Evolutionary conservation across 2,888 invertebrate species (phyloP).

Genomic region (Euproctis similis): DNA sequence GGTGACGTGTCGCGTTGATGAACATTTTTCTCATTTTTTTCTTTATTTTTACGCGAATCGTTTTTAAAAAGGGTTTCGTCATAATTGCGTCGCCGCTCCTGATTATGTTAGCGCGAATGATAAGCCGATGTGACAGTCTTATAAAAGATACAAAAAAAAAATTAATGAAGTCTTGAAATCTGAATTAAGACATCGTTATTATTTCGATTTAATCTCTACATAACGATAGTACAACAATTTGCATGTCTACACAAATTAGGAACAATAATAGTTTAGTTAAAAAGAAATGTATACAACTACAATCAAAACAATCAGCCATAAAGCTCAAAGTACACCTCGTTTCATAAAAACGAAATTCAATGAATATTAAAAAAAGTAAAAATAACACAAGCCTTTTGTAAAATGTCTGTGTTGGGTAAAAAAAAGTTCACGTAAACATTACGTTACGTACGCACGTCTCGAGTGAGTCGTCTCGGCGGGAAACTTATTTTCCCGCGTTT

Average conservation of each 20-base stretch:
- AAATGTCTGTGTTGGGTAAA: slow-evolving; percentile 7
- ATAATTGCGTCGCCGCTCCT: slow-evolving; percentile 68
- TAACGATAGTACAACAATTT: no score
- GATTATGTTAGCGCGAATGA: slow-evolving; percentile 62
- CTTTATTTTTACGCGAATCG: slow-evolving; percentile 73
- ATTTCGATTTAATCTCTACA: no score
- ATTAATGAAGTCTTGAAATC: no score
- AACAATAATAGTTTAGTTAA: no score
- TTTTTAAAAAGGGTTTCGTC: slow-evolving; percentile 75
- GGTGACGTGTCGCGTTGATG: slow-evolving; percentile 74
- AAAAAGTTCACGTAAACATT: slow-evolving; percentile 52
- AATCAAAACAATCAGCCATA: no score
- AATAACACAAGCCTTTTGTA: slow-evolving; percentile 19
- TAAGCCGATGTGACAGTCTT: slow-evolving; percentile 37
- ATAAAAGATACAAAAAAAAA: no score
- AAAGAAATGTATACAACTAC: no score
- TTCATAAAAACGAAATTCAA: slow-evolving; percentile 14
- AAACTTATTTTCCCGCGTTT: slow-evolving; percentile 72
- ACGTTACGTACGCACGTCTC: slow-evolving; percentile 65
- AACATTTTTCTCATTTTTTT: slow-evolving; percentile 75
- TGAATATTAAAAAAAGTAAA: slow-evolving; percentile 18
- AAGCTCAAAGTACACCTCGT: no score
- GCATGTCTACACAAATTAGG: no score
- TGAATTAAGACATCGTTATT: no score
- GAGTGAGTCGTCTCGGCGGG: slow-evolving; percentile 56